A percentile compares a stretch with the other conserved stretches of the same genome.
phyloP scores from a whole-genome alignment of 2,888 invertebrate genomes.

The Embidobia sp. region DNA sequence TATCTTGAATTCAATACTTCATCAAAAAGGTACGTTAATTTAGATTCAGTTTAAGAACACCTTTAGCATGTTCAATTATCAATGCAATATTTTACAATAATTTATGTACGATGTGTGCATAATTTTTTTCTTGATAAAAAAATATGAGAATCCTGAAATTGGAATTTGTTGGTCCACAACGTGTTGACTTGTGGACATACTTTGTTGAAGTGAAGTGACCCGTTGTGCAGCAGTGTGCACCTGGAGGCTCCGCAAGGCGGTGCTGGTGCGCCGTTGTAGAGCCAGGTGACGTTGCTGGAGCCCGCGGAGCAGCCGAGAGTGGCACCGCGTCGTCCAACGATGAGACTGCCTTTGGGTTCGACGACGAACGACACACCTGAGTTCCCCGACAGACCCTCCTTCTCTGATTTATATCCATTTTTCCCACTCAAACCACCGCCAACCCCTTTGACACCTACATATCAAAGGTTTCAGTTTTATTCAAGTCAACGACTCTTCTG shows the following conservation, averaged over 20 bases:
- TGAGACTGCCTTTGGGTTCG: constrained; percentile 76
- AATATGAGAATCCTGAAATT: no score
- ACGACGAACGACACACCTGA: constrained; percentile 71
- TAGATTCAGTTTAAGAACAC: no score
- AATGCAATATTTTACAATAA: no score
- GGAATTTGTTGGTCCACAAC: neutral
- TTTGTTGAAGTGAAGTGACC: constrained; percentile 77
- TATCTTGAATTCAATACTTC: no score
- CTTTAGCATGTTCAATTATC: no score
- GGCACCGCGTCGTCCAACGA: constrained; percentile 76
- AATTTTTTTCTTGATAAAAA: no score
- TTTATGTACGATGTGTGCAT: no score
- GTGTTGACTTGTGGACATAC: constrained; percentile 62
- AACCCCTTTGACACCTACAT: constrained; percentile 74
- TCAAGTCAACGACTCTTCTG: no score
- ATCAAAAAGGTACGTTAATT: no score
- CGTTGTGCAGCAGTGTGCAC: constrained; percentile 74
- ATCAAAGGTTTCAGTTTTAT: constrained; percentile 23
- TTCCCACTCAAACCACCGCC: constrained; percentile 72
- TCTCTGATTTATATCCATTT: constrained; percentile 73
- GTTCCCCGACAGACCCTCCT: constrained; percentile 69
- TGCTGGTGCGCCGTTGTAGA: constrained; percentile 74
- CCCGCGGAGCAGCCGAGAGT: constrained; percentile 75
- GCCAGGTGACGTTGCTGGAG: constrained; percentile 75
- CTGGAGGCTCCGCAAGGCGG: constrained; percentile 76